These are phyloP conservation scores for Vanessa tameamea DNA, from an alignment of 1,140 invertebrate species.

Conservation along the genomic window DNA sequence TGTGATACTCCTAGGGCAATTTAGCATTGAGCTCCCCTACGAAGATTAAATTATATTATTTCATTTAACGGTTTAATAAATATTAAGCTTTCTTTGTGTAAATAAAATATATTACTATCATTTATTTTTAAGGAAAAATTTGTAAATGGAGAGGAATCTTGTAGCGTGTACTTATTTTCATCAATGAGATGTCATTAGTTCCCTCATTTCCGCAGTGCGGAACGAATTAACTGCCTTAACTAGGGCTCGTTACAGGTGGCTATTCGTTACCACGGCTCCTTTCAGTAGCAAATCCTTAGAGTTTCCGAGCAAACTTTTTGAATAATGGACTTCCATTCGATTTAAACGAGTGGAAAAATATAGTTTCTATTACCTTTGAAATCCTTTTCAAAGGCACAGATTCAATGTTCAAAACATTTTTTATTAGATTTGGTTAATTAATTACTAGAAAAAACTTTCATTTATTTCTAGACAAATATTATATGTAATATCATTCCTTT, in stretches of 20 bases:
- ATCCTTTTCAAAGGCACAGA: too few relatives aligned
- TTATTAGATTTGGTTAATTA: too few relatives aligned
- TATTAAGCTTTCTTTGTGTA: not conserved
- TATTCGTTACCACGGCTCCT: slow-evolving; percentile 25
- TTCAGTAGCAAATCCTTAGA: slow-evolving; percentile 15
- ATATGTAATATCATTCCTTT: not conserved
- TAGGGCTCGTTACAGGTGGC: slow-evolving; percentile 23
- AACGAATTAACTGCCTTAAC: slow-evolving; percentile 7
- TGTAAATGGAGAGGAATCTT: not conserved
- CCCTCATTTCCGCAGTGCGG: slow-evolving; percentile 9
- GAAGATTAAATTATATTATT: too few relatives aligned
- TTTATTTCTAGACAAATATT: too few relatives aligned
- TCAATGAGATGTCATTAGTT: slow-evolving; percentile 1
- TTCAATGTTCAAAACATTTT: too few relatives aligned
- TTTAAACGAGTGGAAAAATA: not conserved
- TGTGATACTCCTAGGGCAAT: too few relatives aligned
- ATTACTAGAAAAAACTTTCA: too few relatives aligned
- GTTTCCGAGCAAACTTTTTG: slow-evolving; percentile 4
- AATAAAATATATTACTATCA: too few relatives aligned
- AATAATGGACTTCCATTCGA: not conserved
- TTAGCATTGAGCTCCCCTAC: too few relatives aligned
- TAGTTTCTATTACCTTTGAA: too few relatives aligned
- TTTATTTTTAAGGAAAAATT: not conserved
- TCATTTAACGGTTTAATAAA: too few relatives aligned
- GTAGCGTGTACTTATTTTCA: not conserved